Base-by-base conservation (phyloP, 2,888 invertebrate species). In the Epsilonema sp. region DNA sequence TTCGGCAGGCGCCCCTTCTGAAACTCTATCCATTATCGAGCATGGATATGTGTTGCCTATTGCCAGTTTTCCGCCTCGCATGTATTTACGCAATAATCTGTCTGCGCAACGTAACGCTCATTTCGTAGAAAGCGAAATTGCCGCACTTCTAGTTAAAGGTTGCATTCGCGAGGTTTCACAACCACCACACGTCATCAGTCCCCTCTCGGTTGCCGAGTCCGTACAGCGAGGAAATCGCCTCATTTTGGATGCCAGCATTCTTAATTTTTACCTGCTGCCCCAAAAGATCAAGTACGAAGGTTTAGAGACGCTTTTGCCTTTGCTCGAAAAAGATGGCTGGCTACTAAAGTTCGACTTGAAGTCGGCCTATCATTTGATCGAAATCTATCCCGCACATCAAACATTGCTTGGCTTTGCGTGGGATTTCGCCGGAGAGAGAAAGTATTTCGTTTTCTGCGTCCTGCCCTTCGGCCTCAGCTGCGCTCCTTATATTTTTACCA, bases 361-460 rank as follows among this genome's bases (percentile, higher is more conserved):
- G 37, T 44, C 44, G 4, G 44, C 31, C 11, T 44, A 44, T 44
- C 24, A 44, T 36, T 31, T 31, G 20, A 11, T 44, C 11, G 44
- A 44, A 11, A 24, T 44, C 11, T 3, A 26, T 19, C 22, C 13
- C n/a, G 11, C 11, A 11, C 16, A 21, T 19, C 44, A 44, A 20
- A 11, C 5, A 8, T 44, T 13, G 16, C 26, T 44, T 3, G 44
- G 44, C 5, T 36, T 44, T 26, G 16, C 8, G 4, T 44, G 37
- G 44, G 16, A 20, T 4, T 26, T 44, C 21, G 44, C 4, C 16
- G 37, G 31, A 16, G 20, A 19, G 16, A 20, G 4, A n/a, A 26
- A 31, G 16, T 44, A 31, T 23, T 44, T 44, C 26, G 44, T 44
- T 26, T 44, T 31, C 31, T 11, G 8, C 16, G 8, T n/a, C n/a